Evolutionary conservation across 2,113 vertebrate genomes (phyloP).

Genomic region (Megaceryle maxima): DNA sequence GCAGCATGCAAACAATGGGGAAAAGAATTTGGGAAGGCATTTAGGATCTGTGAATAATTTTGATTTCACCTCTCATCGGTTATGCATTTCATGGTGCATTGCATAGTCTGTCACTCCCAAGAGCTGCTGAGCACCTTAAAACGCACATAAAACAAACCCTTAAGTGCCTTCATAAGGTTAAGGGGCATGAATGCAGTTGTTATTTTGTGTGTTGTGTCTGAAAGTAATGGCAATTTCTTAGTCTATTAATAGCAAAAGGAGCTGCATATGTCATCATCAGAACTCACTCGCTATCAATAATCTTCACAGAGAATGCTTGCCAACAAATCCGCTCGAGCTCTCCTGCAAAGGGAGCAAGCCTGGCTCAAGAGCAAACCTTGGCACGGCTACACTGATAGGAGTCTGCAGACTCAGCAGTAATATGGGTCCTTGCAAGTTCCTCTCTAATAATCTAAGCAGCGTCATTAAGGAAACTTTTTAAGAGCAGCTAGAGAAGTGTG

Average conservation of each 20-base stretch:
- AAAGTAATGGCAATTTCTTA: background rate
- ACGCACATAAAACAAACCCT: background rate
- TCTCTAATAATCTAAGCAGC: background rate
- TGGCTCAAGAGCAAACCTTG: background rate
- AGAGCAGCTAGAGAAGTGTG: background rate
- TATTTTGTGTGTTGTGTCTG: background rate
- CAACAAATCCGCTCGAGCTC: background rate
- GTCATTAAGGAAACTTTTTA: background rate
- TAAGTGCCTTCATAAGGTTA: background rate
- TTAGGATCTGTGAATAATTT: background rate
- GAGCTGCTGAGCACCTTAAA: background rate
- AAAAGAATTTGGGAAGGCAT: background rate
- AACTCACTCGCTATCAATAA: background rate
- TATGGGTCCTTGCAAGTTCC: background rate
- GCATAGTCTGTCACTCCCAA: background rate
- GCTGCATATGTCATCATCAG: background rate
- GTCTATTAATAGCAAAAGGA: background rate
- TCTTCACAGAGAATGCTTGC: background rate
- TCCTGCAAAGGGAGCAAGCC: background rate
- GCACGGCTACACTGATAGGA: background rate
- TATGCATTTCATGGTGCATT: background rate
- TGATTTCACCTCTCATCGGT: background rate
- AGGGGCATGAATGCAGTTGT: background rate
- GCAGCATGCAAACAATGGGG: background rate
- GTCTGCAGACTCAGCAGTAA: slow-evolving; percentile 22